phyloP scores from a whole-genome alignment of 2,888 invertebrate genomes.

The Mesorhabditis sp. region DNA sequence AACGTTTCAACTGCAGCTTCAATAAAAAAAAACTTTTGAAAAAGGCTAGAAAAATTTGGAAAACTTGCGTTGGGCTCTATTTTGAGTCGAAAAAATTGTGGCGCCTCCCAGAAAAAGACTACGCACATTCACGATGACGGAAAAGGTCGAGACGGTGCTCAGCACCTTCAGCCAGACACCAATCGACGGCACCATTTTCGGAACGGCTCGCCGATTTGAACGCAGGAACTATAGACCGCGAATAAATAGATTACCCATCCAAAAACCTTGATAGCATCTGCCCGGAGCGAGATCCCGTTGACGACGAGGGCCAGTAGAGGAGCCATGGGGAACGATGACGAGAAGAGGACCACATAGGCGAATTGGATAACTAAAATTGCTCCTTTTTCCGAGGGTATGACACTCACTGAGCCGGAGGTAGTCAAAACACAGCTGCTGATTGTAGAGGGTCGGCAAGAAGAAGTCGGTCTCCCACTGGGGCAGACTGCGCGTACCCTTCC shows the following conservation, averaged over 20 bases:
- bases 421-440: neutral
- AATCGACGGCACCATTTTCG: slow-evolving; percentile 2
- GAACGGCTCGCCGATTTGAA: neutral
- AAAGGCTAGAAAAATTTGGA: too few relatives aligned
- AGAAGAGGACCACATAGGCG: neutral
- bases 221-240: neutral
- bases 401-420: neutral
- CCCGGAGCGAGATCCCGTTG: neutral
- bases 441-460: neutral
- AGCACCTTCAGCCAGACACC: slow-evolving; percentile 1
- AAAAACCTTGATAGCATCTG: neutral
- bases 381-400: neutral
- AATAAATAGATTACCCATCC: neutral
- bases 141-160: neutral
- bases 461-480: neutral
- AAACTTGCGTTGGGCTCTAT: too few relatives aligned
- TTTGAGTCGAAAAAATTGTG: too few relatives aligned
- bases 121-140: neutral
- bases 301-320: neutral
- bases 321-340: neutral
- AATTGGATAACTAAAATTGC: neutral
- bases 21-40: too few relatives aligned
- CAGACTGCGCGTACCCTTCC: neutral
- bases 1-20: too few relatives aligned
- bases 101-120: neutral